phyloP scores from a whole-genome alignment of 2,888 invertebrate species.

The Euphydryas editha region DNA sequence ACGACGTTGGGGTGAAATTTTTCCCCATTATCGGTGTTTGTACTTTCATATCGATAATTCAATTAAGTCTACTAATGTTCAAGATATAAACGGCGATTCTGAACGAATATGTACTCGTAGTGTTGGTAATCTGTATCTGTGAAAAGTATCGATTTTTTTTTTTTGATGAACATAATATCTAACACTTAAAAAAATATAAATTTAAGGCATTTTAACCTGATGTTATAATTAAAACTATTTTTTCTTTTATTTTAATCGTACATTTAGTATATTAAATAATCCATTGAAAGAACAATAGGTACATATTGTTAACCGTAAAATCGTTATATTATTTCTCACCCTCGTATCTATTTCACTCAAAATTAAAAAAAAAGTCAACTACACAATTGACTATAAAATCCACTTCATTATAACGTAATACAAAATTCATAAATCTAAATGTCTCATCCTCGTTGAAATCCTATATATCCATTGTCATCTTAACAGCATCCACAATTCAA shows the following conservation, averaged over 20 bases:
- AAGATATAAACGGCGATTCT: too few species aligned
- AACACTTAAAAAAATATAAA: too few species aligned
- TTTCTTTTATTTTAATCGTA: not conserved
- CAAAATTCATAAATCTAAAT: constrained; percentile 34
- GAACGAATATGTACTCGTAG: too few species aligned
- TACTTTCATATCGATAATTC: not conserved
- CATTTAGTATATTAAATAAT: not conserved
- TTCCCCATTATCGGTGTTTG: too few species aligned
- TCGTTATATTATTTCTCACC: not conserved
- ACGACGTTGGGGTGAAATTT: not conserved
- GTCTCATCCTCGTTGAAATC: constrained; percentile 31
- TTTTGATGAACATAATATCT: too few species aligned
- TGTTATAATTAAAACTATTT: too few species aligned
- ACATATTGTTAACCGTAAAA: not conserved
- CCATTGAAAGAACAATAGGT: not conserved
- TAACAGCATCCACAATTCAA: constrained; percentile 21
- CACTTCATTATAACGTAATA: constrained; percentile 32
- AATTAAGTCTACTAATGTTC: not conserved
- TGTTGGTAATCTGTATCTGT: too few species aligned
- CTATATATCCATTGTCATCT: constrained; percentile 15
- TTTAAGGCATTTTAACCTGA: too few species aligned
- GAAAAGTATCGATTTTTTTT: too few species aligned
- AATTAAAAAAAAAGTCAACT: not conserved
- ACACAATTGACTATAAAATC: not conserved
- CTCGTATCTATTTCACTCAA: not conserved